These are phyloP conservation scores for Amphiura filiformis DNA, from an alignment of 35 echinoderm and acorn worm species.

Conservation along the genomic window DNA sequence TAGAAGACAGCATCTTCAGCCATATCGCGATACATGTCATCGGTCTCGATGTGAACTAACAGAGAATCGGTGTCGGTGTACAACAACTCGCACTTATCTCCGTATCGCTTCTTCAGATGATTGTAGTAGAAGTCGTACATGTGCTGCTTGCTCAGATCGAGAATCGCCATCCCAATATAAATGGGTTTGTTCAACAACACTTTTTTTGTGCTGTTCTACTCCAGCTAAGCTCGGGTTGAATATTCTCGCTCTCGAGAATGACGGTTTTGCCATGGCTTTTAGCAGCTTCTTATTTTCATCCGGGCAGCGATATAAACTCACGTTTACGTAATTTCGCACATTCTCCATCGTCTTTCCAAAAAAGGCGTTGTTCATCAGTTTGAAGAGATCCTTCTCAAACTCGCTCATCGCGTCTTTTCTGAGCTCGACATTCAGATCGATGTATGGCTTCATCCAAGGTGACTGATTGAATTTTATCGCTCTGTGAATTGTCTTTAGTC, in stretches of 20 bases:
- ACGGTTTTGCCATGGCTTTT: background rate
- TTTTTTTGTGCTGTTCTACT: background rate
- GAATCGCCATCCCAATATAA: constrained; percentile 12
- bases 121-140: constrained; percentile 21
- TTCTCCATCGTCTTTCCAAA: too few species aligned
- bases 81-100: background rate
- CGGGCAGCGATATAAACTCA: too few species aligned
- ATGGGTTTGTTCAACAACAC: constrained; percentile 5
- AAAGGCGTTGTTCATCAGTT: too few species aligned
- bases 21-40: constrained; percentile 29
- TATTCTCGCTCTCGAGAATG: background rate
- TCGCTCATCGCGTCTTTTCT: too few species aligned
- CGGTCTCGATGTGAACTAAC: background rate
- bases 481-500: too few species aligned
- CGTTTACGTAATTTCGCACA: too few species aligned
- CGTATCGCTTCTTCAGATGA: background rate
- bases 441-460: too few species aligned
- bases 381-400: too few species aligned
- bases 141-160: constrained; percentile 1
- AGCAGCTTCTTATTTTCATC: background rate
- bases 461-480: too few species aligned
- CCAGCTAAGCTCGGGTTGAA: background rate
- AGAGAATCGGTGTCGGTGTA: constrained; percentile 27
- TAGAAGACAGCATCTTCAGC: background rate
- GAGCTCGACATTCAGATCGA: too few species aligned